phyloP scores from a whole-genome alignment of 2,797 vertebrate species.

The Lagodon rhomboides region DNA sequence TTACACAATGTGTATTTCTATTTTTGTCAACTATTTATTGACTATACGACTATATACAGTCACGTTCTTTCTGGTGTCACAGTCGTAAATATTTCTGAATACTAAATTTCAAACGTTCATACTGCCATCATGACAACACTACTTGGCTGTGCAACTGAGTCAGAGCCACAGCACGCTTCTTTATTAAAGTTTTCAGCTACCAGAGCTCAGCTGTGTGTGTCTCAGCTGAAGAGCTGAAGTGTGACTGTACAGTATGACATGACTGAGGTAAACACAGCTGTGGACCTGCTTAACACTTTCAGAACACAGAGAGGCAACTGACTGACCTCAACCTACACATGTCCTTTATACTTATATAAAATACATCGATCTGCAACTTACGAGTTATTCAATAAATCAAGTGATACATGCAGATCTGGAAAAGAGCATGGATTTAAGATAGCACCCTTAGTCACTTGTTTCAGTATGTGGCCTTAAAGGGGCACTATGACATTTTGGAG shows the following conservation, averaged over 20 bases:
- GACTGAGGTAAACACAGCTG: slow-evolving; percentile 8
- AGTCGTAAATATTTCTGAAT: not conserved
- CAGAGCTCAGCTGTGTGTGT: not conserved
- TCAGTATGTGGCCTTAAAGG: not conserved
- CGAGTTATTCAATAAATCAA: too few relatives aligned
- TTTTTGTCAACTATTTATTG: not conserved
- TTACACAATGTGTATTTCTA: not conserved
- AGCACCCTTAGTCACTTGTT: not conserved
- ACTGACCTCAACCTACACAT: not conserved
- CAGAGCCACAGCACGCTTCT: not conserved
- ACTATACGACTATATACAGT: too few relatives aligned
- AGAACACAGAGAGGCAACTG: not conserved
- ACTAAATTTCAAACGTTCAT: not conserved
- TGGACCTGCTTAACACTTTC: not conserved
- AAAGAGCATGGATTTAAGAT: not conserved
- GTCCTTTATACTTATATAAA: not conserved
- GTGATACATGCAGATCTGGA: not conserved
- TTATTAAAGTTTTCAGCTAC: not conserved
- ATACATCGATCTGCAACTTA: not conserved
- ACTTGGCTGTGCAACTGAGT: not conserved
- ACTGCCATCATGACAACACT: not conserved
- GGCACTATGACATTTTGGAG: too few relatives aligned
- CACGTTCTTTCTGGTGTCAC: not conserved
- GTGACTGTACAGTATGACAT: not conserved
- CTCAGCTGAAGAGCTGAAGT: not conserved